Conservation (phyloP, 2,113 vertebrate genomes). For the Macrotis lagotis region DNA sequence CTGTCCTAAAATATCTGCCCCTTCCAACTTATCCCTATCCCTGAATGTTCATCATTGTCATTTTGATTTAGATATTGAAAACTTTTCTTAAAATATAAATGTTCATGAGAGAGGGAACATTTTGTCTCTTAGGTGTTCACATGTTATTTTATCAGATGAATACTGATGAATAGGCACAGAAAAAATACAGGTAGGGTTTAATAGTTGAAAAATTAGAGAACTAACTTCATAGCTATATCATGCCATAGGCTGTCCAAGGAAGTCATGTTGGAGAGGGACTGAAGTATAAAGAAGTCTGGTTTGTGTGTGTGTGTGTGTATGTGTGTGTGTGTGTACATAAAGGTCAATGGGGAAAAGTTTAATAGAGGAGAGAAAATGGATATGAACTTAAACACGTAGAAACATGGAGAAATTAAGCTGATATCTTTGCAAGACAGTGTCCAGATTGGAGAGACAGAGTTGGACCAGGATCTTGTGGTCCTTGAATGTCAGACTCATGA, state of each 20-base stretch:
- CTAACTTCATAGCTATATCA: neutral
- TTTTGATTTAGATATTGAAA: neutral
- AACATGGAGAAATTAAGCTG: neutral
- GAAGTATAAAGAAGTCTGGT: neutral
- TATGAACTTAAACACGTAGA: neutral
- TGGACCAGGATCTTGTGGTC: neutral
- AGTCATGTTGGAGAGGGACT: neutral
- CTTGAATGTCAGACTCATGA: neutral
- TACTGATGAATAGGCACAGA: neutral
- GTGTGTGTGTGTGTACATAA: too few species aligned
- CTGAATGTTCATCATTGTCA: neutral
- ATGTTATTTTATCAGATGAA: neutral
- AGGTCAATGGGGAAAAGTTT: neutral
- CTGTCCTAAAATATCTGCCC: neutral
- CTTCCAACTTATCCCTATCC: neutral
- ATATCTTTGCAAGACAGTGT: neutral
- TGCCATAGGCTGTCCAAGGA: neutral
- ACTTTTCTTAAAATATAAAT: neutral
- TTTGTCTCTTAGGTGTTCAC: neutral
- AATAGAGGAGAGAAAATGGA: neutral
- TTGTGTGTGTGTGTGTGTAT: too few species aligned
- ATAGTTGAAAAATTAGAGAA: neutral
- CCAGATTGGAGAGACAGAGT: neutral
- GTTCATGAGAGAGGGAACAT: neutral
- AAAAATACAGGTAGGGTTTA: neutral